phyloP scores from a whole-genome alignment of 2,113 vertebrate genomes.

The Myxocyprinus asiaticus region DNA sequence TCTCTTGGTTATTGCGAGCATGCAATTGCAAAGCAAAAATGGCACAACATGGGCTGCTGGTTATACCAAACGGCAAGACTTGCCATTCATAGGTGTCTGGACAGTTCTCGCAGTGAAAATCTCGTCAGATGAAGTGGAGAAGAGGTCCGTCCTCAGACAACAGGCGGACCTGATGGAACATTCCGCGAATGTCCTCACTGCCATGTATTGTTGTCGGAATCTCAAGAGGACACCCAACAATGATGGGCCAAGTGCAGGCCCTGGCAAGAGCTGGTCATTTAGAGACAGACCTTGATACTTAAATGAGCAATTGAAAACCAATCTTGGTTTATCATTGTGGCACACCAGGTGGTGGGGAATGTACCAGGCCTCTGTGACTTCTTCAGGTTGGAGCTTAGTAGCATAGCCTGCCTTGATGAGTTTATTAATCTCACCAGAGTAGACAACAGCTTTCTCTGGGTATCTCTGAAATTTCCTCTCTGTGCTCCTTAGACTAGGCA shows the following conservation, averaged over 20 bases:
- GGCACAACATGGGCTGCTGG: not conserved
- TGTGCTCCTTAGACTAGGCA: too few relatives aligned
- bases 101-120: not conserved
- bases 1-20: not conserved
- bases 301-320: not conserved
- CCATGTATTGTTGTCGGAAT: not conserved
- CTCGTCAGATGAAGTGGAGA: not conserved
- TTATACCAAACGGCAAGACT: not conserved
- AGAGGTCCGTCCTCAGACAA: not conserved
- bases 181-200: not conserved
- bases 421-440: not conserved
- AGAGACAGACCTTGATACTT: not conserved
- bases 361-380: not conserved
- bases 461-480: not conserved
- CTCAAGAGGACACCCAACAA: not conserved
- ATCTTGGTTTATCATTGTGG: not conserved
- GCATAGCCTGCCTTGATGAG: not conserved
- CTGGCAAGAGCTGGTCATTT: not conserved
- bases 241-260: not conserved
- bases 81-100: not conserved
- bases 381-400: not conserved
- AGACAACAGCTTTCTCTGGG: not conserved
- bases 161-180: not conserved
- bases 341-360: not conserved
- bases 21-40: not conserved